These are phyloP conservation scores for Tetramorium alpestre DNA, from an alignment of 1,140 invertebrate species.

Conservation along the genomic window DNA sequence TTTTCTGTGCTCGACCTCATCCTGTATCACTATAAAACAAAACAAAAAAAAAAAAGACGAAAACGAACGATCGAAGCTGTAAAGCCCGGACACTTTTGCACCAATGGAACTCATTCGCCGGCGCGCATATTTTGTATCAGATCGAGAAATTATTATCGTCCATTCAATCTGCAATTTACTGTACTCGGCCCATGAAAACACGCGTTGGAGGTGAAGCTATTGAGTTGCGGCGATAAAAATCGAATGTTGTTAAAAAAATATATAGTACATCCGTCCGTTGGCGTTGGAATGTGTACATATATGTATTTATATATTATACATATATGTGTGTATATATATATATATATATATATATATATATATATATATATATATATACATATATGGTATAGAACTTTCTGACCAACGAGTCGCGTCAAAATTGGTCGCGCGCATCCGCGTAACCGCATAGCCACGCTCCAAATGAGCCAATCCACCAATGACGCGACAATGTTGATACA, in stretches of 20 bases:
- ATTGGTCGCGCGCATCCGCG: conserved; percentile 15
- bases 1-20: not conserved
- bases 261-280: not conserved
- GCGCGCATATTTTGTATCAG: conserved; percentile 41
- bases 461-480: conserved; percentile 66
- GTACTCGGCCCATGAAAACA: conserved; percentile 55
- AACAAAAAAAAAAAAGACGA: not conserved
- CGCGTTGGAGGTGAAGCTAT: conserved; percentile 17
- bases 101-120: conserved; percentile 13
- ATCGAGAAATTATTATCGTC: conserved; percentile 64
- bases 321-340: not conserved
- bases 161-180: conserved; percentile 60
- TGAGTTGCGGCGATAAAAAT: conserved; percentile 55
- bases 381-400: not conserved
- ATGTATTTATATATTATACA: not conserved
- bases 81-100: not conserved
- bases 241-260: conserved; percentile 54
- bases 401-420: conserved; percentile 14
- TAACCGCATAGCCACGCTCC: conserved; percentile 16
- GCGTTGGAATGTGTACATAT: not conserved
- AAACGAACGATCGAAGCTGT: not conserved
- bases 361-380: too few relatives aligned
- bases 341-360: not conserved
- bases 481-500: conserved; percentile 56
- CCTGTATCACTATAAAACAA: conserved; percentile 12